These are phyloP conservation scores for Drosophila neocordata DNA, from an alignment of 1,140 invertebrate genomes.

Conservation along the genomic window DNA sequence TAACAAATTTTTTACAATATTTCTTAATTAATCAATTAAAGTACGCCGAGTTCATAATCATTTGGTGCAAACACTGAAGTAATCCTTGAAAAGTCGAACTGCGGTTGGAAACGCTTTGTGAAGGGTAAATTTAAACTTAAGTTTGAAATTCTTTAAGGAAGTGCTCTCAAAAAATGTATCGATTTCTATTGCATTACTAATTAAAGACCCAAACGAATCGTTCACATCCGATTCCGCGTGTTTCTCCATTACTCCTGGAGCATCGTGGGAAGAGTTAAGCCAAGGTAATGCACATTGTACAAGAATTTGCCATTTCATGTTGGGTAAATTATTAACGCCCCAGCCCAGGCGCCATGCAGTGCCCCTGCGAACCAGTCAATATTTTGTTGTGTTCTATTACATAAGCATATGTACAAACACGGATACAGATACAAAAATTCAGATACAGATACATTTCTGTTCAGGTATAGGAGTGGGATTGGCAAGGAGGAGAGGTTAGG, in stretches of 20 bases:
- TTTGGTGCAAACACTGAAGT: too few relatives aligned
- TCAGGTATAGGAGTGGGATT: background rate
- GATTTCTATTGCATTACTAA: background rate
- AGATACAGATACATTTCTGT: background rate
- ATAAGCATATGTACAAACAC: background rate
- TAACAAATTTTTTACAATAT: too few relatives aligned
- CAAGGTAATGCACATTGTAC: background rate
- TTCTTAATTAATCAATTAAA: too few relatives aligned
- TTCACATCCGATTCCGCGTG: background rate
- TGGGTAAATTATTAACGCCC: conserved; percentile 29
- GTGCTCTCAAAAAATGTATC: too few relatives aligned
- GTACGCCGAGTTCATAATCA: too few relatives aligned
- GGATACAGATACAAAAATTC: conserved; percentile 6
- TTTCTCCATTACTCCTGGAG: background rate
- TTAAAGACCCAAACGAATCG: background rate
- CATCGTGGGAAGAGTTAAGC: background rate
- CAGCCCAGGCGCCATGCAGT: background rate
- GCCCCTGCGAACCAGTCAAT: background rate
- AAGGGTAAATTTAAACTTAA: too few relatives aligned
- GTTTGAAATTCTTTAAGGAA: too few relatives aligned
- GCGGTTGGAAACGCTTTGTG: too few relatives aligned
- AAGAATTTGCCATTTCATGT: conserved; percentile 29
- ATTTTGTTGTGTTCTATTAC: conserved; percentile 3
- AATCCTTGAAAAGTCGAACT: too few relatives aligned
- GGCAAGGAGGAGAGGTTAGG: too few relatives aligned